These are phyloP conservation scores for Percina caprodes DNA, from an alignment of 2,113 vertebrate species.

Conservation along the genomic window DNA sequence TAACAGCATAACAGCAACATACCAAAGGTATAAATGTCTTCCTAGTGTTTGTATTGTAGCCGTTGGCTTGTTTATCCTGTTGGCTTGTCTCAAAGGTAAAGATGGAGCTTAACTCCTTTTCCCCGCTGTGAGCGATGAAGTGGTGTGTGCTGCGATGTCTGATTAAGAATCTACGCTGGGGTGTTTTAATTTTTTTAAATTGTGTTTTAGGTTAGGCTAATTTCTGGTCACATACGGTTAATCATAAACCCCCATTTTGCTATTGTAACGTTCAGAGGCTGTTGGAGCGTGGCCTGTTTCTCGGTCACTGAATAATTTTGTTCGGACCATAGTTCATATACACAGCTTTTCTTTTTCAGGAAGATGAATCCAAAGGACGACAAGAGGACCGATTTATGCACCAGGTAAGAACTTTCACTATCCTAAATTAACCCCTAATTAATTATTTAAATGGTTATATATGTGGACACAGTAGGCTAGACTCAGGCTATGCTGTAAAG, in stretches of 20 bases:
- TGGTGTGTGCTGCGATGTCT: not conserved
- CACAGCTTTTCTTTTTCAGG: slow-evolving; percentile 4
- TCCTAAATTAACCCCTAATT: not conserved
- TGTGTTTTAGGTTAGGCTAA: not conserved
- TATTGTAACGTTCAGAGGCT: not conserved
- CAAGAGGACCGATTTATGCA: not conserved
- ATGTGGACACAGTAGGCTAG: not conserved
- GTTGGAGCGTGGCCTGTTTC: not conserved
- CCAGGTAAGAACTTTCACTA: slow-evolving; percentile 47
- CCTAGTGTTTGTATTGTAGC: not conserved
- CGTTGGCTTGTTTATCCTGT: not conserved
- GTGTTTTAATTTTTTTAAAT: not conserved
- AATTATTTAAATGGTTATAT: too few species aligned
- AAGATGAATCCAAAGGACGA: slow-evolving; percentile 59
- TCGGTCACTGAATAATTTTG: not conserved
- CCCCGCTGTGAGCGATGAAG: not conserved
- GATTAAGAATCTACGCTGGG: not conserved
- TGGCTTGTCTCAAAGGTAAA: not conserved
- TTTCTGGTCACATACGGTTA: not conserved
- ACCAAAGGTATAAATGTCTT: not conserved
- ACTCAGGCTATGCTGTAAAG: not conserved
- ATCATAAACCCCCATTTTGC: not conserved
- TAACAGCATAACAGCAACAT: not conserved
- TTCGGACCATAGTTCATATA: not conserved
- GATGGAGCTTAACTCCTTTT: not conserved